These are phyloP conservation scores for Oncorhynchus nerka DNA, from an alignment of 2,113 vertebrate genomes.

Conservation along the genomic window DNA sequence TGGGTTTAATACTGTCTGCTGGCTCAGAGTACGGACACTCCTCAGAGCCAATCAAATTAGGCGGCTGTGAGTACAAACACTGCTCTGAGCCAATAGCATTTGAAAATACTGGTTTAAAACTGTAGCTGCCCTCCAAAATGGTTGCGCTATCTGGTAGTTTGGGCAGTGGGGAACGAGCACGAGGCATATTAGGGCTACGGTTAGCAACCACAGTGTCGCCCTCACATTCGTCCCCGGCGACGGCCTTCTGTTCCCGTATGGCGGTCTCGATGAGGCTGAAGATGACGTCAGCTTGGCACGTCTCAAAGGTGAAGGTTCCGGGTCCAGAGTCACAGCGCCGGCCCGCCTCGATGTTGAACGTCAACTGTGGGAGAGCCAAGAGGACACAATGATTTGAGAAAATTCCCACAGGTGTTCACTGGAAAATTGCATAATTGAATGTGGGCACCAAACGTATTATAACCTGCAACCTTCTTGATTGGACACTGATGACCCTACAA, in stretches of 20 bases:
- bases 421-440: no score
- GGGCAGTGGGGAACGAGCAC: slow-evolving; percentile 71
- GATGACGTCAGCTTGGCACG: slow-evolving; percentile 84
- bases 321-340: slow-evolving; percentile 88
- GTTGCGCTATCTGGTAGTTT: slow-evolving; percentile 31
- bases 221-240: slow-evolving; percentile 39
- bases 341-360: slow-evolving; percentile 92
- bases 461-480: no score
- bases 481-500: no score
- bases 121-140: slow-evolving; percentile 36
- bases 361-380: slow-evolving; percentile 65
- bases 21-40: slow-evolving; percentile 76
- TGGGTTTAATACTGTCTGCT: slow-evolving; percentile 61
- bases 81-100: neutral
- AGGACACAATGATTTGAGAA: neutral
- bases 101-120: slow-evolving; percentile 21
- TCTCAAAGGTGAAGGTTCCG: slow-evolving; percentile 90
- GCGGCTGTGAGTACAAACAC: neutral
- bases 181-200: neutral
- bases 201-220: slow-evolving; percentile 35
- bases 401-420: no score
- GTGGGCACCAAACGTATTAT: no score
- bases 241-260: slow-evolving; percentile 78
- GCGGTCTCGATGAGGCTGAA: slow-evolving; percentile 84
- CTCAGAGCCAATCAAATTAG: neutral